Evolutionary conservation across 2,113 vertebrate genomes (phyloP).

Genomic region (Phyllostomus discolor): DNA sequence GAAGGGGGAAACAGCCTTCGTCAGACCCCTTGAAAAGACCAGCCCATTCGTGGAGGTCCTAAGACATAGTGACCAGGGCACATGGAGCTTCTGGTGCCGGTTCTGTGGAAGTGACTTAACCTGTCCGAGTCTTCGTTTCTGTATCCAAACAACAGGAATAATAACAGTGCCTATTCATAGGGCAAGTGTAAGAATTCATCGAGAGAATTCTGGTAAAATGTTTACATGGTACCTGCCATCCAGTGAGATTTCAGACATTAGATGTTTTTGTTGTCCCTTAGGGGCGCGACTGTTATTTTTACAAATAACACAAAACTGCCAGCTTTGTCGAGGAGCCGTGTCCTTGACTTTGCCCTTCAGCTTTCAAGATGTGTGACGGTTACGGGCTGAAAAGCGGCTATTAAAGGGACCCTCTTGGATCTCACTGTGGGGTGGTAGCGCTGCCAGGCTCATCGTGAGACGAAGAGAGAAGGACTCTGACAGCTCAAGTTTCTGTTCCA

Average conservation of each 20-base stretch:
- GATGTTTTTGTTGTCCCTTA: background rate
- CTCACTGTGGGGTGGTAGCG: background rate
- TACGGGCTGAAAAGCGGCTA: background rate
- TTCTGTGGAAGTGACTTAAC: background rate
- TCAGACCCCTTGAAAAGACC: background rate
- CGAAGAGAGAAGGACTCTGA: background rate
- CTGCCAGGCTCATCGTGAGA: background rate
- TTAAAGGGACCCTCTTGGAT: background rate
- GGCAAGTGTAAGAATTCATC: background rate
- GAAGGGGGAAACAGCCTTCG: background rate
- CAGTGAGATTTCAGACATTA: background rate
- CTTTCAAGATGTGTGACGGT: constrained; percentile 19
- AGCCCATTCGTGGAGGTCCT: background rate
- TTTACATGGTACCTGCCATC: background rate
- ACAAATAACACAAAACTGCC: background rate
- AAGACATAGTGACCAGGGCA: background rate
- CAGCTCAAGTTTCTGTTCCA: background rate
- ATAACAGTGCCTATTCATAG: background rate
- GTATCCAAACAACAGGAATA: background rate
- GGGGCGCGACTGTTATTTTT: background rate
- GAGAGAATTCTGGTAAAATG: background rate
- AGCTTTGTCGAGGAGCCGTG: constrained; percentile 21
- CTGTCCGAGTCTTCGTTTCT: background rate
- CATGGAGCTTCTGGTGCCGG: background rate
- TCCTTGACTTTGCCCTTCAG: constrained; percentile 37